Conservation (phyloP, 1,140 invertebrate species). For the Tetramorium parvispinum region DNA sequence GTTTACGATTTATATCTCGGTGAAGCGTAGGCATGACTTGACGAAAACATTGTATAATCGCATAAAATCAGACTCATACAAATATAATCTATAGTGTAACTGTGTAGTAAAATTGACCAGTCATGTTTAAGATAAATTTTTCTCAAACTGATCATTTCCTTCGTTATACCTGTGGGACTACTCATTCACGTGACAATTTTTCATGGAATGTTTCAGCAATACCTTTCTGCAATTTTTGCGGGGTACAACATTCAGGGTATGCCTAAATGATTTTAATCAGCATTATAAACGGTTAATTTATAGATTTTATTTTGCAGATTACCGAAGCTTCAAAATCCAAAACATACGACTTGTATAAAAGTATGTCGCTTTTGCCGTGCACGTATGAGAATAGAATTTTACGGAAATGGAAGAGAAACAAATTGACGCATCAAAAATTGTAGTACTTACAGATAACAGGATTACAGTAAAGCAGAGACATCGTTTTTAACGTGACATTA, state of each 20-base stretch:
- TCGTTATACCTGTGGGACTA: conserved; percentile 3
- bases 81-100: conserved; percentile 54
- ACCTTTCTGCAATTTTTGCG: neutral
- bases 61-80: conserved; percentile 55
- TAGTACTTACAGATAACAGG: conserved; percentile 43
- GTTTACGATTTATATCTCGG: conserved; percentile 12
- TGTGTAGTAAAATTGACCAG: conserved; percentile 54
- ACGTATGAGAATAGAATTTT: conserved; percentile 7
- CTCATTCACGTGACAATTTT: conserved; percentile 8
- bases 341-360: neutral
- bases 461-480: conserved; percentile 21
- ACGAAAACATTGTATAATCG: conserved; percentile 53
- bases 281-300: neutral
- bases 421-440: conserved; percentile 8
- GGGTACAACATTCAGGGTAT: neutral
- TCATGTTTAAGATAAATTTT: conserved; percentile 44
- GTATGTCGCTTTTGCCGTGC: neutral
- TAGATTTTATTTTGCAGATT: conserved; percentile 28
- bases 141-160: conserved; percentile 23
- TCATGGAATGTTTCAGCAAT: neutral
- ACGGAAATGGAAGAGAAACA: neutral
- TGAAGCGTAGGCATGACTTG: conserved; percentile 46
- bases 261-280: conserved; percentile 3
- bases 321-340: neutral
- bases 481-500: conserved; percentile 23